These are phyloP conservation scores for Diarsia brunnea DNA, from an alignment of 2,888 invertebrate genomes.

Conservation along the genomic window DNA sequence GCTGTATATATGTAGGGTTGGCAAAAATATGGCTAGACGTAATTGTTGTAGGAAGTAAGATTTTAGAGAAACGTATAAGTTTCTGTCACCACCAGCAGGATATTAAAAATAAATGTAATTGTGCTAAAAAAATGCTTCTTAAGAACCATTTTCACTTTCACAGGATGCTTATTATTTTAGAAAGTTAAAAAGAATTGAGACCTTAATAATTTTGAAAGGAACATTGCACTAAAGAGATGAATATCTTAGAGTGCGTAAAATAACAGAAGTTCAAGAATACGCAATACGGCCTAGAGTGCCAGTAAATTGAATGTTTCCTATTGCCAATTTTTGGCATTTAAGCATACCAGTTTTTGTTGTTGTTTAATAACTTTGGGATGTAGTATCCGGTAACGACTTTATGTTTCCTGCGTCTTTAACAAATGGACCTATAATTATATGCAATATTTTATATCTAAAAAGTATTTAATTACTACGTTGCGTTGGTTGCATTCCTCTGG, in stretches of 20 bases:
- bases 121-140: neutral
- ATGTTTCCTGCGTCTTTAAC: conserved; percentile 52
- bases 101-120: neutral
- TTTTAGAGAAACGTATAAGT: neutral
- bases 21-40: conserved; percentile 3
- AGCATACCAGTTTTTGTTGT: conserved; percentile 36
- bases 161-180: neutral
- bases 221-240: neutral
- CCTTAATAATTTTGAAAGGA: neutral
- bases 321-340: conserved; percentile 56
- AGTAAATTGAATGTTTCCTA: conserved; percentile 53
- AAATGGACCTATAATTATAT: conserved; percentile 46
- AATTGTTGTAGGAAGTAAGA: neutral
- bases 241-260: neutral
- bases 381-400: conserved; percentile 37
- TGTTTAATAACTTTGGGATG: conserved; percentile 47
- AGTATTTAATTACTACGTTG: conserved; percentile 23
- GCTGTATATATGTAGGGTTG: conserved; percentile 55
- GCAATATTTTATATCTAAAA: conserved; percentile 41
- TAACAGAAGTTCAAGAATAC: neutral
- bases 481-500: conserved; percentile 18
- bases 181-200: neutral
- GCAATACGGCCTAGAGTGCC: neutral
- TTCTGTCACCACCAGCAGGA: neutral
- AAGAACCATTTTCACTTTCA: neutral